Base-by-base conservation (phyloP, 2,888 invertebrate genomes). In the Trisateles emortualis region DNA sequence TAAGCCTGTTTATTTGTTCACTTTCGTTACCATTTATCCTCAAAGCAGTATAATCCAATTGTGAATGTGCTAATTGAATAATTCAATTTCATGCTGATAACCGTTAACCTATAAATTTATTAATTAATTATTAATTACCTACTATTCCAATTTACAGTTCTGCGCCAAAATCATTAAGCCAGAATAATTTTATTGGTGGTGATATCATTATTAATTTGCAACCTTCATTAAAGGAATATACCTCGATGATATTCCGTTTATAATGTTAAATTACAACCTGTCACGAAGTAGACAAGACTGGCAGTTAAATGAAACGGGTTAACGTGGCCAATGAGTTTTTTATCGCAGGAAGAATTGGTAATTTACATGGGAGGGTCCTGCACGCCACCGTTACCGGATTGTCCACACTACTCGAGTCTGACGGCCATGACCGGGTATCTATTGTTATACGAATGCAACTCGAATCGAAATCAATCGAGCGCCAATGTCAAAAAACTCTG, bases 401-500 rank as follows among this genome's bases (percentile, higher is more conserved):
- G 81, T 83, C 72, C 76, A 82, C 80, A 79, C 66, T 74, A 79
- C 73, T 80, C 72, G 64, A 48, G 26, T 63, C 51, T 74, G 84
- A 84, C 76, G 85, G 79, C 87, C 89, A 80, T 89, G 88, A 88
- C 87, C 81, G 70, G 70, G 68, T 39, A 59, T 54, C 81, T 65
- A 87, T 87, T 88, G 84, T 87, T 61, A 69, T 68, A 56, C 74
- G 79, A 82, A 80, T 77, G 80, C 79, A 82, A 82, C 79, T 78
- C 82, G 78, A 83, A 83, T 83, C 75, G 72, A 74, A 82, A 75
- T 85, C 81, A 88, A 87, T 86, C 81, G 82, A 81, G 74, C 76
- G 66, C 74, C 83, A 84, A 83, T 81, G 81, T 82, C 77, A 69
- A 85, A 86, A 88, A 87, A 83, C 73, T 64, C 51, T 16, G 83